Evolutionary conservation across 2,797 vertebrate genomes (phyloP).

Genomic region (Monodelphis domestica): DNA sequence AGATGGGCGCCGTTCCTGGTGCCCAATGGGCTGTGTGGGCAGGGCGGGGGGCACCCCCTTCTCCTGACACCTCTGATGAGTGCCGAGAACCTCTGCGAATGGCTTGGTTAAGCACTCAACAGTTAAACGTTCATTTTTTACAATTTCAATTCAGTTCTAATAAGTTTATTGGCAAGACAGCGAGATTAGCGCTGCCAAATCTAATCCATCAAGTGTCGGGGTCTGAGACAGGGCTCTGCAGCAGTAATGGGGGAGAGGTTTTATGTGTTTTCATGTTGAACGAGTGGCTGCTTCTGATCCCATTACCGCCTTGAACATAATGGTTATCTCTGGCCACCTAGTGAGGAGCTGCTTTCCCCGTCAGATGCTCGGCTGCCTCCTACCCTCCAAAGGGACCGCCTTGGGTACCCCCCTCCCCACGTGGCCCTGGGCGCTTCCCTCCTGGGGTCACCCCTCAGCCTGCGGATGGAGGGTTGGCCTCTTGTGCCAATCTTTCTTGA

Average conservation of each 20-base stretch:
- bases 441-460: neutral
- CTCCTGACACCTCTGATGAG: conserved; percentile 20
- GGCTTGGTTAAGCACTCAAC: conserved; percentile 70
- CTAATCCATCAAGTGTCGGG: conserved; percentile 71
- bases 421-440: neutral
- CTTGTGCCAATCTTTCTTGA: neutral
- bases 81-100: conserved; percentile 57
- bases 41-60: neutral
- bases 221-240: conserved; percentile 64
- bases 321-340: conserved; percentile 41
- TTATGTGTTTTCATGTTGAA: conserved; percentile 75
- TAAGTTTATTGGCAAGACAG: conserved; percentile 80
- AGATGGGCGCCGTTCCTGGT: neutral
- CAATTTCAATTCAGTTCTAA: conserved; percentile 76
- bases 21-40: neutral
- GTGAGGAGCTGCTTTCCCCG: conserved; percentile 40
- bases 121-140: conserved; percentile 74
- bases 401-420: neutral
- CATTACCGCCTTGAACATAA: conserved; percentile 65
- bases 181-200: conserved; percentile 77
- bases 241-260: conserved; percentile 72
- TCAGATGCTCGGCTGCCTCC: conserved; percentile 15
- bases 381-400: neutral
- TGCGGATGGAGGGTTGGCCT: neutral
- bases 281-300: conserved; percentile 66